A percentile compares a stretch with the other conserved stretches of the same genome.
Evolutionary conservation across 2,113 vertebrate genomes (phyloP).

Genomic region (Dunckerocampus dactyliophorus): DNA sequence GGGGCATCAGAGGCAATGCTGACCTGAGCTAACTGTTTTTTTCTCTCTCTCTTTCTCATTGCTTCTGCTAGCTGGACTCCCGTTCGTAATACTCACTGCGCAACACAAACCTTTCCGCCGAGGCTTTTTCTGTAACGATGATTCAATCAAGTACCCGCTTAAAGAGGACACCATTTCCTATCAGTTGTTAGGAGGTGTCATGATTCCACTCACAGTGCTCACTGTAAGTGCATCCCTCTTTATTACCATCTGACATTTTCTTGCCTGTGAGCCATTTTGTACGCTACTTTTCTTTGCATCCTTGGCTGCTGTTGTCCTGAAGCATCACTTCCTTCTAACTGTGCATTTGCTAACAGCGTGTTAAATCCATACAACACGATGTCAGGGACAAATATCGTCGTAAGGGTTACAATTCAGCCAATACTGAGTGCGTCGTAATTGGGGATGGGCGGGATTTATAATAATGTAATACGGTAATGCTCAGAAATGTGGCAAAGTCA

Average conservation of each 20-base stretch:
- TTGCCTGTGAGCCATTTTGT: neutral
- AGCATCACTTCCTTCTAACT: neutral
- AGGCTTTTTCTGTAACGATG: slow-evolving; percentile 98
- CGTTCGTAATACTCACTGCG: slow-evolving; percentile 90
- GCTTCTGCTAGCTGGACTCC: slow-evolving; percentile 92
- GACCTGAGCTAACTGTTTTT: slow-evolving; percentile 15
- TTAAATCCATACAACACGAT: neutral
- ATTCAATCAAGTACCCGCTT: slow-evolving; percentile 91
- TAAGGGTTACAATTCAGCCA: too few species aligned
- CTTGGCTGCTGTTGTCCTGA: neutral
- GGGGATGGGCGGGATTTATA: too few species aligned
- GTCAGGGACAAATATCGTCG: neutral
- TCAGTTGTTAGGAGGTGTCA: slow-evolving; percentile 91
- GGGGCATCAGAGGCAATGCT: neutral
- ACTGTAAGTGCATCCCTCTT: slow-evolving; percentile 87
- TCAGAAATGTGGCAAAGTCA: too few species aligned
- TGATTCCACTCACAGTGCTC: slow-evolving; percentile 88
- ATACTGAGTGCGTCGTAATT: too few species aligned
- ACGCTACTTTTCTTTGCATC: neutral
- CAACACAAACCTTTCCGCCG: slow-evolving; percentile 85
- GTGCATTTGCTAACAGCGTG: neutral
- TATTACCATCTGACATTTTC: neutral
- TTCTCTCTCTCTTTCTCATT: slow-evolving; percentile 71
- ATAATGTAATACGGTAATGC: too few species aligned
- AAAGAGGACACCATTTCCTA: slow-evolving; percentile 98